phyloP scores from a whole-genome alignment of 1,140 invertebrate species.

The Macrotrachela quadricornifera region DNA sequence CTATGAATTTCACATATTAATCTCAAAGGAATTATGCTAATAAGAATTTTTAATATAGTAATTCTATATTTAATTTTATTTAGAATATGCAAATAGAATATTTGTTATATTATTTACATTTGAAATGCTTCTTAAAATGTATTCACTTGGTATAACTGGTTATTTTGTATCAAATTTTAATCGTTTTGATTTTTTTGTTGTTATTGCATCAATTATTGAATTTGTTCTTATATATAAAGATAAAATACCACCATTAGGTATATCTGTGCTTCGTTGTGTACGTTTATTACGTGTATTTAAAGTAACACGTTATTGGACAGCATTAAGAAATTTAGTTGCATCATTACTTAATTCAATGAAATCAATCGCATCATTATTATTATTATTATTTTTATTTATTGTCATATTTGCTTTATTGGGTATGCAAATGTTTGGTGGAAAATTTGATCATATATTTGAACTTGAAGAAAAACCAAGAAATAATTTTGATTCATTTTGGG shows the following conservation, averaged over 20 bases:
- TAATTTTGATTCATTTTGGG: constrained; percentile 43
- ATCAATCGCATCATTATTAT: constrained; percentile 83
- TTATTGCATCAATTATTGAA: constrained; percentile 38
- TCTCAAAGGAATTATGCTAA: no score
- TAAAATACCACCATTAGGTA: constrained; percentile 39
- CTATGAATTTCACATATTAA: neutral
- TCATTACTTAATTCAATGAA: constrained; percentile 94
- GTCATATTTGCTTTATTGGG: constrained; percentile 94
- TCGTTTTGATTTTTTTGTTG: constrained; percentile 43
- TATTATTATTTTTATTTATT: constrained; percentile 94
- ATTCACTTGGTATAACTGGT: constrained; percentile 68
- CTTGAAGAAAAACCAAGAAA: constrained; percentile 34
- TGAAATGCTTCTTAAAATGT: constrained; percentile 99
- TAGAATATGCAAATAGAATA: constrained; percentile 58
- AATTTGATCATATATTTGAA: constrained; percentile 24
- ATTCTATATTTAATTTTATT: neutral
- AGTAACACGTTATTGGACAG: constrained; percentile 68
- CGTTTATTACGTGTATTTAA: constrained; percentile 40
- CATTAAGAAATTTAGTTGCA: constrained; percentile 84
- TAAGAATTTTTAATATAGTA: no score
- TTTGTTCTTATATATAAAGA: constrained; percentile 35
- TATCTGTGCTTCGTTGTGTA: constrained; percentile 40
- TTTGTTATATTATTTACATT: constrained; percentile 90
- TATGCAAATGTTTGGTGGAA: constrained; percentile 48
- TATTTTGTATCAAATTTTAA: constrained; percentile 42